Evolutionary conservation across 2,888 invertebrate genomes (phyloP), one percentile per base, ranked within the genome.

Genomic region (Dysmachus trigonus): DNA sequence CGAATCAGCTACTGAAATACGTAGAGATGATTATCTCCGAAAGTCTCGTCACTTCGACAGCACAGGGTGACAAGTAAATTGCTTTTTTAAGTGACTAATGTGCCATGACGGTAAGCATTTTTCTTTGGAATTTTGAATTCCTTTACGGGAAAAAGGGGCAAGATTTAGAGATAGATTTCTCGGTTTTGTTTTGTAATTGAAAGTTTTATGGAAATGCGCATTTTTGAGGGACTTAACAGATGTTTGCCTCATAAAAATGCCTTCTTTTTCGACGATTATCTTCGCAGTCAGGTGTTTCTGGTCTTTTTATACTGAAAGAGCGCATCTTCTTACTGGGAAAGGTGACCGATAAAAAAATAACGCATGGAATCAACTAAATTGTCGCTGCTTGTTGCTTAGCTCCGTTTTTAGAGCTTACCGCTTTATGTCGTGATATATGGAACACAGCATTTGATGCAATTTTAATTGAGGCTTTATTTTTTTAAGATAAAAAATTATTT

Each of bases 1-100:
- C 91, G 91, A 91, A 91, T 90, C 91, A 90, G 91, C 91, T 92
- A 92, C 91, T 91, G 91, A 91, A 91, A 92, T 92, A 92, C 91
- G 91, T 89, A 88, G 89, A 90, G 90, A 91, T 91, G 90, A 90
- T 90, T 90, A 90, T 90, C 90, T 90, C 90, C 89, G 89, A 89
- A 89, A 89, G 89, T 51, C 81, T 86, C 81, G 85, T 90, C 85
- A 33, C 86, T 41, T 85, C 85, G 74, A 85, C 74, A 74, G 85
- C 73, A 74, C 85, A 74, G 85, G 85, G 85, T 85, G 85, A 85
- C 76, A 85, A 76, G 73, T 85, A 74, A 41, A 83, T 76, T 77
- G 77, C 83, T 83, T 83, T 83, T 83, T 83, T 71, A 72, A 72
- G 71, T 72, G 83, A 72, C 83, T 83, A 83, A 83, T 83, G 83